Evolutionary conservation across 2,797 vertebrate species (phyloP), one percentile per base, ranked within the genome.

Genomic region (Vireo griseus): DNA sequence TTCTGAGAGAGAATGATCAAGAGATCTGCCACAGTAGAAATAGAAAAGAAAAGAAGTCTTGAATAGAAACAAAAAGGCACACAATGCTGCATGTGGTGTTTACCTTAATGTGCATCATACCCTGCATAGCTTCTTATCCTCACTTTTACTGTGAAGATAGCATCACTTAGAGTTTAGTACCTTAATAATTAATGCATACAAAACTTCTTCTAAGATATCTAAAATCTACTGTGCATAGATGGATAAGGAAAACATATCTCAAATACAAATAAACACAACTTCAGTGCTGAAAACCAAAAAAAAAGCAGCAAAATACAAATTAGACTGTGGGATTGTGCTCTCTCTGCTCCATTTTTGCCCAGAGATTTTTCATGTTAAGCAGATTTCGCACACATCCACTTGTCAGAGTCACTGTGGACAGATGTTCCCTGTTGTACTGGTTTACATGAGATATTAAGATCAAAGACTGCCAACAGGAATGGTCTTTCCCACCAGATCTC

Each of bases 401-500:
- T 90, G 26, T 72, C 62, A 88, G 44, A 45, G 67, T 37, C 76
- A 71, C 45, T 78, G 24, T 3, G 13, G 58, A 14, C 33, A 88
- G 48, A 80, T 42, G n/a, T 24, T 94, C 62, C 76, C 28, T 72
- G n/a, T 16, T 90, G 50, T 28, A 47, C 76, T 77, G 62, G 25
- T 81, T 84, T 81, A 78, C 22, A 15, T 7, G 3, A 47, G 58
- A 54, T 44, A 79, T 90, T 90, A 90, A 61, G 58, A 93, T 62
- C 62, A 93, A 86, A 92, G 73, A 10, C 66, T 78, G 51, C 28
- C 69, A 62, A 35, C 18, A 86, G 31, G 8, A 90, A 79, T 31
- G 37, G 85, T 84, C 48, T 84, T 54, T 88, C 62, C 37, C 69
- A 81, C 40, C 67, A 93, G 80, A 88, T 81, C 63, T 78, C 77